Evolutionary conservation across 2,797 vertebrate genomes (phyloP), one percentile per base, ranked within the genome.

Genomic region (Sebastes kiyomatsui): DNA sequence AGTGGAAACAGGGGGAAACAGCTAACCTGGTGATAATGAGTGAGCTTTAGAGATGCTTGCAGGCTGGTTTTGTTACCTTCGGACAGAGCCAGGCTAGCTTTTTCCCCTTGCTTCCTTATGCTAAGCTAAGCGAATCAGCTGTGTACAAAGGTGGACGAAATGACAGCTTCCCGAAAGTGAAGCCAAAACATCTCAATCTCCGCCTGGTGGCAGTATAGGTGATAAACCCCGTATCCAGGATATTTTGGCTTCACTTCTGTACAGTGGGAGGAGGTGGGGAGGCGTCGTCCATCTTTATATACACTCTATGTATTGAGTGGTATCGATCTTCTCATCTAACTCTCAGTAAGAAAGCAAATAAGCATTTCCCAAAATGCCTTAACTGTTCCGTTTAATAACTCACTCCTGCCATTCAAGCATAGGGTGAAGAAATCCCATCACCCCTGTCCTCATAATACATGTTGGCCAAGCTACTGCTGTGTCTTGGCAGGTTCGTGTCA

Each of bases 401-500:
- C 20, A 3, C 35, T 46, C 42, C 54, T 58, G 25, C n/a, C 6
- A 42, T 27, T 62, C 7, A 23, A 38, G 54, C 38, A 56, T 11
- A 6, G 5, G 2, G 16, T n/a, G 6, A 35, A 49, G 4, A 3
- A 3, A 72, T 10, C 20, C 4, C 10, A 8, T 69, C 67, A 23
- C 11, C 12, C 5, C 20, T 11, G 16, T 33, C 16, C 13, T 72
- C 4, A 20, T 54, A 25, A 16, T 13, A 54, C 18, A 22, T 16
- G 16, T 35, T n/a, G 5, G 10, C 59, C 80, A 20, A 81, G 4
- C 38, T 56, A 3, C 49, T 56, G 7, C 28, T 70, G 13, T 85
- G 49, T 78, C 18, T 77, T 49, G 18, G 4, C 84, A 96, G 96
- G 95, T 96, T n/a, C 94, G 95, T 38, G 96, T 96, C 68, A 94